phyloP scores from a whole-genome alignment of 2,797 vertebrate species.

The Thalassophryne amazonica region DNA sequence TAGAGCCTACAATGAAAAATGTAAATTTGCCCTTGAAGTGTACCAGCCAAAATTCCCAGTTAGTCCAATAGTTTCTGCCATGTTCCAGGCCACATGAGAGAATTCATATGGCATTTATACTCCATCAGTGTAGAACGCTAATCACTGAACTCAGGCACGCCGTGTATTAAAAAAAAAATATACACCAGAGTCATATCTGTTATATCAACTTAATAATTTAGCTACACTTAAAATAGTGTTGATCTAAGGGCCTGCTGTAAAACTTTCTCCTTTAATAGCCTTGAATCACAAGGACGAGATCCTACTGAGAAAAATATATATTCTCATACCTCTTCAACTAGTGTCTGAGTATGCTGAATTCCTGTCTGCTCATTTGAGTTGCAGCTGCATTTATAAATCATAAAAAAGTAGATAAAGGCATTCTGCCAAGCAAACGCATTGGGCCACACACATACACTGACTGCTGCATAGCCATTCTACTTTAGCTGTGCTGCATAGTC shows the following conservation, averaged over 20 bases:
- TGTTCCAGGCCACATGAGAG: not conserved
- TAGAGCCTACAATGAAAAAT: no score
- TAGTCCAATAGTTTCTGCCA: not conserved
- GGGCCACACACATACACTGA: slow-evolving; percentile 4
- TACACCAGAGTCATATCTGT: slow-evolving; percentile 8
- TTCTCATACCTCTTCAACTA: slow-evolving; percentile 23
- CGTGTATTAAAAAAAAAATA: slow-evolving; percentile 11
- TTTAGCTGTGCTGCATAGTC: slow-evolving; percentile 13
- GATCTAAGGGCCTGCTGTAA: slow-evolving; percentile 6
- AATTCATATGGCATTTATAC: not conserved
- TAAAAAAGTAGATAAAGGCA: slow-evolving; percentile 39
- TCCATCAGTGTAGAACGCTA: not conserved
- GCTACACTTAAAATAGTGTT: slow-evolving; percentile 7
- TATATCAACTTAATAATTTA: slow-evolving; percentile 8
- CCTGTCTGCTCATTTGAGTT: slow-evolving; percentile 41
- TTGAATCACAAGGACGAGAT: slow-evolving; percentile 18
- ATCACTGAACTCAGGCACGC: not conserved
- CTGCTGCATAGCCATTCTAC: slow-evolving; percentile 20
- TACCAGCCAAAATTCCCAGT: no score
- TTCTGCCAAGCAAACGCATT: slow-evolving; percentile 44
- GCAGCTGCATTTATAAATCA: slow-evolving; percentile 48
- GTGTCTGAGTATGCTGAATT: slow-evolving; percentile 25
- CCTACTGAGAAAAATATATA: slow-evolving; percentile 11
- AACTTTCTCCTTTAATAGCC: not conserved
- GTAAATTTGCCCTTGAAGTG: no score